Evolutionary conservation across 2,888 invertebrate genomes (phyloP).

Genomic region (Parnassius smintheus): DNA sequence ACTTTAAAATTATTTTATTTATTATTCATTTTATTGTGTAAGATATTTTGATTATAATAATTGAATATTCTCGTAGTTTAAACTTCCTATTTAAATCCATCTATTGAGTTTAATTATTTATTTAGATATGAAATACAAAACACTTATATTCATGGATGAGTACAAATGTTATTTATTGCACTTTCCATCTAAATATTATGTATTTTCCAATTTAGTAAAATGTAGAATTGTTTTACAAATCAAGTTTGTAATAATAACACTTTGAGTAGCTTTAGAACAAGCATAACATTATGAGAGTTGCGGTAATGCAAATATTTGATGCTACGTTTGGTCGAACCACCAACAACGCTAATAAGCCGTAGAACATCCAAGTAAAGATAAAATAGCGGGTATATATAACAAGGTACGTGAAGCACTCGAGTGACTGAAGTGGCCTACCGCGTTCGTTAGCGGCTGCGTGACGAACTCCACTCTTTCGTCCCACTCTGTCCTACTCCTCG

Average conservation of each 20-base stretch:
- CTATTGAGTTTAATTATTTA: too few species aligned
- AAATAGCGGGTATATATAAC: conserved; percentile 27
- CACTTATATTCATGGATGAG: too few species aligned
- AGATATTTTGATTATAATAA: too few species aligned
- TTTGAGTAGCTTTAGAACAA: conserved; percentile 9
- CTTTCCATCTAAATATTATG: too few species aligned
- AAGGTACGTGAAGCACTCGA: conserved; percentile 49
- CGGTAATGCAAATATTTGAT: conserved; percentile 23
- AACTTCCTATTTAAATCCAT: too few species aligned
- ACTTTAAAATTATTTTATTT: conserved; percentile 9
- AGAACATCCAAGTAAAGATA: conserved; percentile 34
- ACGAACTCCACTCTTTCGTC: conserved; percentile 57
- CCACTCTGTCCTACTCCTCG: conserved; percentile 67
- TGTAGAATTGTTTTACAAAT: too few species aligned
- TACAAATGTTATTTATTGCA: too few species aligned
- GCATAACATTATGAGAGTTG: conserved; percentile 18
- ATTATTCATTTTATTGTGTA: too few species aligned
- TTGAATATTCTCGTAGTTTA: too few species aligned
- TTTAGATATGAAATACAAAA: too few species aligned
- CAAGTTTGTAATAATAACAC: not conserved
- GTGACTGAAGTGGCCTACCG: conserved; percentile 61
- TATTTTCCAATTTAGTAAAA: too few species aligned
- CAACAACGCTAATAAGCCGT: conserved; percentile 40
- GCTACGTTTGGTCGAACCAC: conserved; percentile 30
- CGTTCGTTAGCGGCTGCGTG: conserved; percentile 77